Conservation (phyloP, 2,888 invertebrate genomes). For the Achlya flavicornis region DNA sequence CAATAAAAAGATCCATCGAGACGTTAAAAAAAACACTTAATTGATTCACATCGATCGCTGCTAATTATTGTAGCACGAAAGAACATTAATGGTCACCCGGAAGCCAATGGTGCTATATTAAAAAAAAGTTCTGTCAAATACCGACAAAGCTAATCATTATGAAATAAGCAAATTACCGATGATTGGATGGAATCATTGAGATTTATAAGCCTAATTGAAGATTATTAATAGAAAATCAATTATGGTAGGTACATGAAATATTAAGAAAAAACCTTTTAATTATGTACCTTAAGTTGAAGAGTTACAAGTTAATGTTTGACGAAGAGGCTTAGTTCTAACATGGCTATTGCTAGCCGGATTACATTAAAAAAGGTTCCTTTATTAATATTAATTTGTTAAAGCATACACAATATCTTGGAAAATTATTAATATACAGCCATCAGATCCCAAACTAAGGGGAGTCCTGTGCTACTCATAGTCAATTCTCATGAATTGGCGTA, state of each 20-base stretch:
- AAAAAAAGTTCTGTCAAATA: constrained; percentile 3
- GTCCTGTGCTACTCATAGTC: too few species aligned
- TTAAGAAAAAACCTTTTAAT: background rate
- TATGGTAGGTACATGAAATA: background rate
- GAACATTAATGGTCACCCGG: constrained; percentile 38
- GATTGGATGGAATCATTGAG: background rate
- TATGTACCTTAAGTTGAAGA: background rate
- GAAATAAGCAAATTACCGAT: background rate
- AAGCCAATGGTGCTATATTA: constrained; percentile 19
- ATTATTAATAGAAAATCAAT: constrained; percentile 6
- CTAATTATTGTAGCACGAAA: constrained; percentile 44
- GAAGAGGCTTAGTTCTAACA: too few species aligned
- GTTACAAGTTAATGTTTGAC: too few species aligned
- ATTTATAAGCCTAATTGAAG: constrained; percentile 2
- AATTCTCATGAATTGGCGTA: too few species aligned
- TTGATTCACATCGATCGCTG: constrained; percentile 50
- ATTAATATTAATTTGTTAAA: too few species aligned
- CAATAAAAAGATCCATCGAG: constrained; percentile 34
- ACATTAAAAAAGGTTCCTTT: too few species aligned
- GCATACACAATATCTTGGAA: too few species aligned
- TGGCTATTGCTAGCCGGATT: too few species aligned
- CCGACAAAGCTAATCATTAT: constrained; percentile 1
- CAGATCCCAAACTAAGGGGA: too few species aligned
- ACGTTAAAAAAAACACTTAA: constrained; percentile 49
- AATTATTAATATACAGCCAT: too few species aligned